Percentiles rank a stretch among this genome's conserved stretches.
Conservation (phyloP, 2,113 vertebrate genomes). For the Phocoena phocoena region DNA sequence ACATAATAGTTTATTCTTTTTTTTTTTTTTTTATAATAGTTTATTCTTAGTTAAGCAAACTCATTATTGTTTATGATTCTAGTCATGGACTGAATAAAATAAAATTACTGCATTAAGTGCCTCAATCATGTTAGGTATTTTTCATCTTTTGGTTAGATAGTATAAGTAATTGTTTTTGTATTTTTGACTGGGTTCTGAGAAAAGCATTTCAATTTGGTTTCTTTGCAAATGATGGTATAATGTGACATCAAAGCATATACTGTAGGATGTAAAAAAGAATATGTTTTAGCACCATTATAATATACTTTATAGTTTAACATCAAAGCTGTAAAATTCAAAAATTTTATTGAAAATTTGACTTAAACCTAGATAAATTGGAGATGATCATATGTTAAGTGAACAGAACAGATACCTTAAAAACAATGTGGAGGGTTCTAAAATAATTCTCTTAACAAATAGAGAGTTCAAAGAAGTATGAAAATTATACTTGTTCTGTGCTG, state of each 20-base stretch:
- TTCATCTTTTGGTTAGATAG: background rate
- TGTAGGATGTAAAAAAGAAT: background rate
- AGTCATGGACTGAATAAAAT: background rate
- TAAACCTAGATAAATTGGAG: background rate
- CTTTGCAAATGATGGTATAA: background rate
- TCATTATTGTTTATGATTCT: background rate
- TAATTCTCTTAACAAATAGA: slow-evolving; percentile 15
- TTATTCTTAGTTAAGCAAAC: background rate
- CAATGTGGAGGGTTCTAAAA: background rate
- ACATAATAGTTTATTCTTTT: background rate
- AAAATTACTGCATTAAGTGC: background rate
- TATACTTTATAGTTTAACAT: background rate
- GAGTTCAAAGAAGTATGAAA: slow-evolving; percentile 4
- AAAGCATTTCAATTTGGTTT: background rate
- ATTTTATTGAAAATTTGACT: slow-evolving; percentile 27
- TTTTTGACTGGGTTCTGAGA: slow-evolving; percentile 23
- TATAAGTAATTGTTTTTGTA: background rate
- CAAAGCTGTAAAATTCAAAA: slow-evolving; percentile 5
- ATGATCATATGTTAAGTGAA: background rate
- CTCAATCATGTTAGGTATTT: background rate
- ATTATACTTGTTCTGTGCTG: background rate
- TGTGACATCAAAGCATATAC: background rate
- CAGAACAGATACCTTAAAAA: slow-evolving; percentile 21
- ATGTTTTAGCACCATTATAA: slow-evolving; percentile 8
- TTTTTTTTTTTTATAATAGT: too few species aligned